A percentile compares a stretch with the other conserved stretches of the same genome.
Evolutionary conservation across 2,888 invertebrate genomes (phyloP).

Genomic region (Stegophylla sp.): DNA sequence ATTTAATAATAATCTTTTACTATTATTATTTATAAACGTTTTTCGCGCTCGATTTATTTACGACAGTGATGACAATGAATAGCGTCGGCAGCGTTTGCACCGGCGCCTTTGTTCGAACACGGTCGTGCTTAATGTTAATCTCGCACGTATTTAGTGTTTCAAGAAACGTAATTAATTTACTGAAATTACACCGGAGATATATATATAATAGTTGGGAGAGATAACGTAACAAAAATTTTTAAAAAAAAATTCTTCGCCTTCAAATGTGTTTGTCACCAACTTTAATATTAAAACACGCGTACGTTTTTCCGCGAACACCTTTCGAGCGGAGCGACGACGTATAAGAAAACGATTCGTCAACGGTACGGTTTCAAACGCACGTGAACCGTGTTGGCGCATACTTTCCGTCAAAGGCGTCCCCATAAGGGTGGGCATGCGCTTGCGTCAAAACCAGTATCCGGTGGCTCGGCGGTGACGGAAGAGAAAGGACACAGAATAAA

Average conservation of each 20-base stretch:
- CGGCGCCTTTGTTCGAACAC: background rate
- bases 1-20: too few species aligned
- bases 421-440: background rate
- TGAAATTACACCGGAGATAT: background rate
- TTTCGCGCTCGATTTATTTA: too few species aligned
- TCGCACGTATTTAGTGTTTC: background rate
- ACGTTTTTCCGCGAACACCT: conserved; percentile 11
- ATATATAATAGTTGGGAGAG: too few species aligned
- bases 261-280: background rate
- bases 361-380: background rate
- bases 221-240: background rate
- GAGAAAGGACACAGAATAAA: background rate
- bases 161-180: background rate
- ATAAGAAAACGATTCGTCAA: background rate
- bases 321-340: background rate
- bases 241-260: background rate
- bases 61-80: too few species aligned
- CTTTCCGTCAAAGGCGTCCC: conserved; percentile 44
- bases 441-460: background rate
- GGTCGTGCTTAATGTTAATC: background rate
- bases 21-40: too few species aligned
- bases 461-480: background rate
- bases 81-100: too few species aligned
- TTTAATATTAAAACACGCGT: conserved; percentile 7
- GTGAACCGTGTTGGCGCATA: conserved; percentile 9